Evolutionary conservation across 1,140 invertebrate species (phyloP).

Genomic region (Drosophila obscura): DNA sequence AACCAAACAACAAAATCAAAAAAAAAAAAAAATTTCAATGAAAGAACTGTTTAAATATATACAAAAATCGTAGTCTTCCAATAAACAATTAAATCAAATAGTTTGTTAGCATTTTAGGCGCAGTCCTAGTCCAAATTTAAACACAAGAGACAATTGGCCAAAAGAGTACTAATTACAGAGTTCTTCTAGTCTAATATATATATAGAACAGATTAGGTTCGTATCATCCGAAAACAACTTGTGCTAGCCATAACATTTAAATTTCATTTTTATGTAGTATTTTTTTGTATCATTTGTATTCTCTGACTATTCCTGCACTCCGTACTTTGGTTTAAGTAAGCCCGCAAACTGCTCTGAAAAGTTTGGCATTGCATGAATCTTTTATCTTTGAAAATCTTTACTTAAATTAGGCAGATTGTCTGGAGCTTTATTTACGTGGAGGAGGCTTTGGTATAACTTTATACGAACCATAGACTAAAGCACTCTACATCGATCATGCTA

Average conservation of each 20-base stretch:
- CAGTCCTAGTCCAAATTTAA: constrained; percentile 50
- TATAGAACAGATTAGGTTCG: constrained; percentile 44
- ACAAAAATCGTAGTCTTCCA: constrained; percentile 51
- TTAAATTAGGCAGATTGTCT: constrained; percentile 27
- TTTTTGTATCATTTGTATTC: constrained; percentile 35
- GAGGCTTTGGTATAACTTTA: constrained; percentile 26
- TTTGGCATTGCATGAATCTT: constrained; percentile 45
- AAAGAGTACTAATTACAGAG: constrained; percentile 16
- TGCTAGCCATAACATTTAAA: constrained; percentile 44
- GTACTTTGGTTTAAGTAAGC: constrained; percentile 22
- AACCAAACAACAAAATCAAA: constrained; percentile 27
- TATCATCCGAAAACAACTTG: constrained; percentile 27
- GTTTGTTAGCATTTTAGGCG: constrained; percentile 29
- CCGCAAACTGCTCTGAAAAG: constrained; percentile 13
- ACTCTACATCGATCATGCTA: constrained; percentile 7
- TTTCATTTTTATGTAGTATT: constrained; percentile 14
- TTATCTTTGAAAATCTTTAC: constrained; percentile 10
- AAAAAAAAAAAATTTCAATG: constrained; percentile 11
- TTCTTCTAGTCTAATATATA: constrained; percentile 1
- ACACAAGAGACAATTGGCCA: constrained; percentile 43
- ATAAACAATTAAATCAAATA: not conserved
- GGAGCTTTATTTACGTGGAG: constrained; percentile 16
- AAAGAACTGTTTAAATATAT: not conserved
- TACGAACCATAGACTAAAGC: constrained; percentile 37
- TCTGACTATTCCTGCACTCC: constrained; percentile 42